Base-by-base conservation (phyloP, 2,797 vertebrate genomes). In the Tokudaia tokunoshimensis region DNA sequence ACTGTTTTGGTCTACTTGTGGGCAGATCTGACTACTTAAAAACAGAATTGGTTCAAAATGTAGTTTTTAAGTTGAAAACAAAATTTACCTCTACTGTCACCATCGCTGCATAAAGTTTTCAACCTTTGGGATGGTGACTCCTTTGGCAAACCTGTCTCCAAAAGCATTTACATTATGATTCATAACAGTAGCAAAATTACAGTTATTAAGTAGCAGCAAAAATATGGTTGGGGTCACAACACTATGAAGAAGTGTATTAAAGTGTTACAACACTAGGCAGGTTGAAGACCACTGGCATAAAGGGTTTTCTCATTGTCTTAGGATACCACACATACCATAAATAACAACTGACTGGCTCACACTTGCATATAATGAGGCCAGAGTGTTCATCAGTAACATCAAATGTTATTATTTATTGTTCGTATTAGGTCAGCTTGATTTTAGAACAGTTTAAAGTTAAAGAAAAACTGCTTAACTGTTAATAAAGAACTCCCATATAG, bases 361-460 rank as follows among this genome's bases (percentile, higher is more conserved):
- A n/a, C 2, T 50, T 55, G 50, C 17, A 31, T 26, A 72, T 31
- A 74, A 50, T 83, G 34, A 92, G 74, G 19, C 57, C 22, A 13
- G 83, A 47, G 52, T 85, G 29, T 85, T 95, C 75, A 57, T 85
- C 44, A 84, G 2, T 70, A 55, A 55, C 57, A 52, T 84, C 61
- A 93, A 91, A 67, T 78, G 74, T 79, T 74, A 2, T 67, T 57
- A 52, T 34, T 89, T 82, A 78, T 29, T 57, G 26, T 41, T 67
- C 8, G 91, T 85, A 34, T n/a, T 50, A 50, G 31, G 83, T 52
- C 11, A 70, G 5, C 65, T 86, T 29, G 31, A 89, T 70, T 95
- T 85, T 94, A 85, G n/a, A 89, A 20, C n/a, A 61, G 9, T 80
- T 85, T 83, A n/a, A 50, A n/a, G 67, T 92, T 85, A 29, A 76